Evolutionary conservation across 92 coral and sea anemone genomes (phyloP).

Genomic region (Phenganax marumi): DNA sequence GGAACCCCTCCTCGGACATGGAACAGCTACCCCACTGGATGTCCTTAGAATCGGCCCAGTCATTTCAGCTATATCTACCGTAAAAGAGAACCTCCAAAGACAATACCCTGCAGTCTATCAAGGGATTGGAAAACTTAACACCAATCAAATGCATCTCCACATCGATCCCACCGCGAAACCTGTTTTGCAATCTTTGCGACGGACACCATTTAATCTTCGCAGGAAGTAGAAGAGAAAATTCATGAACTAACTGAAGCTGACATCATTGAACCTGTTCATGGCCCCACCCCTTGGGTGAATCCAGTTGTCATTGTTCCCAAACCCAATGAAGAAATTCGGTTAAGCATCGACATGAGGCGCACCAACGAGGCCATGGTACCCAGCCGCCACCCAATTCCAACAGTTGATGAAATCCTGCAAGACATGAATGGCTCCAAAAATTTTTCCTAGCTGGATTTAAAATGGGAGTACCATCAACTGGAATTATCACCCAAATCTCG

Average conservation of each 20-base stretch:
- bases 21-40: too few relatives aligned
- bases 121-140: conserved; percentile 49
- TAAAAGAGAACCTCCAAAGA: not conserved
- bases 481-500: too few relatives aligned
- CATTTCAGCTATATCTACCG: not conserved
- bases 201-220: conserved; percentile 39
- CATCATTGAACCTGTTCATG: too few relatives aligned
- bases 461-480: not conserved
- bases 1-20: conserved; percentile 47
- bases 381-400: conserved; percentile 5
- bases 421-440: conserved; percentile 8
- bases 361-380: conserved; percentile 4
- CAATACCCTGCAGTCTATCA: too few relatives aligned
- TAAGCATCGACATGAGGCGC: not conserved
- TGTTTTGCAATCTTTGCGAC: conserved; percentile 51
- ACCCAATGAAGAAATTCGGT: not conserved
- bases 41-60: too few relatives aligned
- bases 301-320: too few relatives aligned
- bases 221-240: conserved; percentile 14
- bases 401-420: too few relatives aligned
- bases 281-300: too few relatives aligned
- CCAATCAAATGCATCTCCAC: conserved; percentile 9
- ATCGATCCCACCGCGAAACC: conserved; percentile 42
- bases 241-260: conserved; percentile 3
- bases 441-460: too few relatives aligned